These are phyloP conservation scores for Hystrix cristata DNA, from an alignment of 2,113 vertebrate genomes.

Conservation along the genomic window DNA sequence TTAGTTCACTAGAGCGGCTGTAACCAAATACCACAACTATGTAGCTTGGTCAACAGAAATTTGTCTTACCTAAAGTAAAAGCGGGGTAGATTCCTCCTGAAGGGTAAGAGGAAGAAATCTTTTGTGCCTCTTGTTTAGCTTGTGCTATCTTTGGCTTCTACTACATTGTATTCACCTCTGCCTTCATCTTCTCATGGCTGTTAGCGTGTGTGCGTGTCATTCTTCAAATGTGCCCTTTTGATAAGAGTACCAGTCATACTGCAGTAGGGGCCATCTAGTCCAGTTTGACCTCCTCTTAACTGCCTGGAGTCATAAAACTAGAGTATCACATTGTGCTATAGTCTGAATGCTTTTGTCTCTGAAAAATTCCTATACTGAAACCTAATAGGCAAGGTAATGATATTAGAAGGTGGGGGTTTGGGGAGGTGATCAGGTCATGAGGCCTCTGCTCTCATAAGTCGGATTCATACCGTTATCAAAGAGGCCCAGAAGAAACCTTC, in stretches of 20 bases:
- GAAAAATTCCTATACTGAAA: background rate
- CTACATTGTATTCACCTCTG: accelerated
- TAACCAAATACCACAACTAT: background rate
- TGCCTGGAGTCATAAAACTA: background rate
- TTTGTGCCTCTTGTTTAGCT: background rate
- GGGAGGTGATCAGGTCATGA: background rate
- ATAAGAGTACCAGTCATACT: background rate
- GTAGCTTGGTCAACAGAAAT: background rate
- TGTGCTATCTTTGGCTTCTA: background rate
- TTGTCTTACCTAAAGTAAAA: background rate
- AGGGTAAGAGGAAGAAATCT: background rate
- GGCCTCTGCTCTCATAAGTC: background rate
- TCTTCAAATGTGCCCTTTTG: background rate
- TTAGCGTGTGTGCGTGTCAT: background rate
- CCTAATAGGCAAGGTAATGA: background rate
- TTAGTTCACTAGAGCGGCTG: background rate
- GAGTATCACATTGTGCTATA: background rate
- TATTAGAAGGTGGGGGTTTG: background rate
- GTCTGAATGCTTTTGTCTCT: background rate
- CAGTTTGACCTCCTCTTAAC: background rate
- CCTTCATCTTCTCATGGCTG: background rate
- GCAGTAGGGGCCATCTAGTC: background rate
- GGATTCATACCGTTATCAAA: background rate
- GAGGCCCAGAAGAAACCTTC: background rate
- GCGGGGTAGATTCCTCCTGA: background rate